A percentile compares a stretch with the other conserved stretches of the same genome.
Conservation (phyloP, 2,113 vertebrate genomes). For the Cheilinus undulatus region DNA sequence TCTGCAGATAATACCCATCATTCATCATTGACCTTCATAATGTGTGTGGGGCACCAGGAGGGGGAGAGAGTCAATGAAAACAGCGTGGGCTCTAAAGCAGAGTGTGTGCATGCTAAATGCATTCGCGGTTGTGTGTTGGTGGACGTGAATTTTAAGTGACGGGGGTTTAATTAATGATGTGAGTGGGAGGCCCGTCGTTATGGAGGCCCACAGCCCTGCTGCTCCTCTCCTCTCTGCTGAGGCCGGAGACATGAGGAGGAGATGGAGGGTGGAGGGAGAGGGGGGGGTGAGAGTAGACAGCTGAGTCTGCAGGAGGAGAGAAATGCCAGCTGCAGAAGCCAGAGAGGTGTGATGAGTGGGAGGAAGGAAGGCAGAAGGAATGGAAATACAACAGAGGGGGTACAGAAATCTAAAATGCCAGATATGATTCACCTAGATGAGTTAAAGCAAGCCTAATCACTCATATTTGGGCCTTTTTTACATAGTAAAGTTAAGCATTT, state of each 20-base stretch:
- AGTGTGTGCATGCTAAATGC: constrained; percentile 24
- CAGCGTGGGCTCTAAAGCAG: constrained; percentile 15
- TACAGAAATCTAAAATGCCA: background rate
- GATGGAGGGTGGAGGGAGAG: constrained; percentile 18
- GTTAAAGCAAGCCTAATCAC: background rate
- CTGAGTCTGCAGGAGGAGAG: background rate
- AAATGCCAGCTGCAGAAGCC: constrained; percentile 37
- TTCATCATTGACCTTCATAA: constrained; percentile 67
- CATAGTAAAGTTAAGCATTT: constrained; percentile 7
- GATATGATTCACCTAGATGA: background rate
- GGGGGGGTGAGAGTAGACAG: constrained; percentile 6
- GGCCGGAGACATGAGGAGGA: constrained; percentile 19
- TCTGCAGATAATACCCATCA: constrained; percentile 50
- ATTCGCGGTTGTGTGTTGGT: constrained; percentile 18
- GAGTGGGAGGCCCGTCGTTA: background rate
- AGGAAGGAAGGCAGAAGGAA: constrained; percentile 30
- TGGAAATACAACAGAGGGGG: constrained; percentile 1
- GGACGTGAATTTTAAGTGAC: constrained; percentile 43
- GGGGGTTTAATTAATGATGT: constrained; percentile 67
- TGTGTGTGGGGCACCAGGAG: constrained; percentile 9
- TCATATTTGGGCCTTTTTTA: background rate
- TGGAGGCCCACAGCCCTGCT: constrained; percentile 32
- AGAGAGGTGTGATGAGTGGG: constrained; percentile 24
- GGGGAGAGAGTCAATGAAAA: constrained; percentile 44
- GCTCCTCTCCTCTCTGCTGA: constrained; percentile 20